Evolutionary conservation across 2,888 invertebrate genomes (phyloP).

Genomic region (Stomorhina lunata): DNA sequence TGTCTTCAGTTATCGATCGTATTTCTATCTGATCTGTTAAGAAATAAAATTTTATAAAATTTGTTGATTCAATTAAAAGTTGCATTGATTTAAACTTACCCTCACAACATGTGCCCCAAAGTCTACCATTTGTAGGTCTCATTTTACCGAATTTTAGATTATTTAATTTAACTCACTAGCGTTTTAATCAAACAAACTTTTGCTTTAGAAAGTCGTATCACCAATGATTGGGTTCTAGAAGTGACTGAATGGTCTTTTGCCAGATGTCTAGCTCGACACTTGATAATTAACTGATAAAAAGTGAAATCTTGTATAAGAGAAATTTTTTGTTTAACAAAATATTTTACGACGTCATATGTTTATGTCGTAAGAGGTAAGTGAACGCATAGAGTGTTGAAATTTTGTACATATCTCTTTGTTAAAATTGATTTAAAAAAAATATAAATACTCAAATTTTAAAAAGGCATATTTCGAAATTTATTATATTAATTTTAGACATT

Average conservation of each 20-base stretch:
- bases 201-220: not conserved
- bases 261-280: not conserved
- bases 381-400: too few relatives aligned
- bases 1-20: constrained; percentile 82
- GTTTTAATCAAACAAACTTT: not conserved
- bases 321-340: too few relatives aligned
- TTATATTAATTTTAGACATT: too few relatives aligned
- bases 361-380: too few relatives aligned
- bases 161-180: not conserved
- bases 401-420: too few relatives aligned
- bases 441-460: too few relatives aligned
- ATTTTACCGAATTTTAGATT: constrained; percentile 15
- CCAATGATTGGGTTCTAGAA: not conserved
- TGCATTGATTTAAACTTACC: constrained; percentile 10
- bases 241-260: not conserved
- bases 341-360: too few relatives aligned
- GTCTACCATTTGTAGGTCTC: constrained; percentile 51
- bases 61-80: constrained; percentile 66
- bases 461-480: too few relatives aligned
- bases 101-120: constrained; percentile 59
- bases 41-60: constrained; percentile 13
- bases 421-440: too few relatives aligned
- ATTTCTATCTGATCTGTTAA: constrained; percentile 82
- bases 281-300: not conserved
- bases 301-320: too few relatives aligned